Evolutionary conservation across 2,797 vertebrate species (phyloP), one percentile per base, ranked within the genome.

Genomic region (Oryzias dopingdopingensis): DNA sequence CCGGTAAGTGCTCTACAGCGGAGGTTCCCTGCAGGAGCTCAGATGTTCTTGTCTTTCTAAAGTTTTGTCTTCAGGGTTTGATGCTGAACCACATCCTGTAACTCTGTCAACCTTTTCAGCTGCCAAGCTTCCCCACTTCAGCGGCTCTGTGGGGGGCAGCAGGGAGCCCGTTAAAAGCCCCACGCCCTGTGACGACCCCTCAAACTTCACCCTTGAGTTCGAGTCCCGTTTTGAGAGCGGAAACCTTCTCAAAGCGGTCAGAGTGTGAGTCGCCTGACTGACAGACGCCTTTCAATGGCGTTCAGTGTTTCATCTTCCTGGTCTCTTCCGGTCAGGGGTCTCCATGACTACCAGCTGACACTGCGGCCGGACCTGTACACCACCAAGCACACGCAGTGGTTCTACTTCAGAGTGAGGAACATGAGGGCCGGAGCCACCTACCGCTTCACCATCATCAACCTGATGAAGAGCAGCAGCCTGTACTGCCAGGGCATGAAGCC

Each of bases 151-250:
- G 0, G 91, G 94, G 60, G 94, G 96, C 6, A 88, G 89, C 56
- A 86, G 60, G 0, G 91, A 87, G 0, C 64, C 84, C 12, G 69
- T 87, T 54, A 93, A 85, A 52, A 81, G 56, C 0, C 62, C 83
- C 0, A 65, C 77, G 0, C 61, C 62, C 6, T 50, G 23, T 32
- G 56, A 61, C 37, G 69, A 74, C 24, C 86, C 86, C 8, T 87
- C 91, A 45, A 80, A 93, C 56, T 67, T 83, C 1, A 87, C 80
- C 0, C 88, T 99, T n/a, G 83, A 93, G 58, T 99, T 99, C 4
- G 96, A 98, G 66, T 97, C 97, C 0, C 92, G 94, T 52, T 99
- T 98, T 51, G 96, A 99, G 85, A 96, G 96, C 0, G 95, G 96
- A 23, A 99, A 98, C 81, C 94, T 98, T 52, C 95, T 95, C 72